Evolutionary conservation across 92 coral and sea anemone species (phyloP).

Genomic region (Heliopora coerulea): DNA sequence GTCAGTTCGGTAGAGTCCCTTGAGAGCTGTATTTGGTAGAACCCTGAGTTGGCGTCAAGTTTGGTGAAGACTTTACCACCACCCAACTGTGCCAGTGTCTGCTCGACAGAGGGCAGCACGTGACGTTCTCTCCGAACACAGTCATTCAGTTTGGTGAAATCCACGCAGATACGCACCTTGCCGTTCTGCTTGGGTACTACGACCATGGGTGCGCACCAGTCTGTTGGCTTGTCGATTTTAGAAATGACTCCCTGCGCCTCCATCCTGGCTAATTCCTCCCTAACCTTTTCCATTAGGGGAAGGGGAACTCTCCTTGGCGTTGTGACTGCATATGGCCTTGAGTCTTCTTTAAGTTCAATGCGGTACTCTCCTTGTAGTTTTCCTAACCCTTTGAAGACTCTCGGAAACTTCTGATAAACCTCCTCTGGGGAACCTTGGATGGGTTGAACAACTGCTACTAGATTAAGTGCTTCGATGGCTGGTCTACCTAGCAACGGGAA

Average conservation of each 20-base stretch:
- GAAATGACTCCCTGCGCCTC: neutral
- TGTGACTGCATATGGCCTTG: slow-evolving; percentile 21
- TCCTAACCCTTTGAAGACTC: slow-evolving; percentile 13
- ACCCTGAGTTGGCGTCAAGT: slow-evolving; percentile 51
- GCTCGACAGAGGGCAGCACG: slow-evolving; percentile 56
- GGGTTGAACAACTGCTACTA: slow-evolving; percentile 24
- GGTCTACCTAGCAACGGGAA: too few species aligned
- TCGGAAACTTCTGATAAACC: slow-evolving; percentile 42
- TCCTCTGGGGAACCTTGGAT: slow-evolving; percentile 12
- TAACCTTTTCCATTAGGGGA: neutral
- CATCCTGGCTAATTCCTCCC: neutral
- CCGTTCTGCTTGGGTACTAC: too few species aligned
- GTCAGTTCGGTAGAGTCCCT: slow-evolving; percentile 26
- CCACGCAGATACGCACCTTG: slow-evolving; percentile 27
- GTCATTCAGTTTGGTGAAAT: slow-evolving; percentile 55
- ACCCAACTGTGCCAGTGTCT: slow-evolving; percentile 55
- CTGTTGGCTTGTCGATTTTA: neutral
- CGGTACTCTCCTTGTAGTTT: slow-evolving; percentile 41
- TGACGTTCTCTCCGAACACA: slow-evolving; percentile 56
- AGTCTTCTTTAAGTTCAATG: slow-evolving; percentile 38
- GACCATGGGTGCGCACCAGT: too few species aligned
- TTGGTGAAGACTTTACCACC: slow-evolving; percentile 46
- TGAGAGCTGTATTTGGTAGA: slow-evolving; percentile 48
- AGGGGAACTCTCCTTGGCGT: neutral
- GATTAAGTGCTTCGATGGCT: slow-evolving; percentile 39